A percentile compares a stretch with the other conserved stretches of the same genome.
Conservation (phyloP, 30 jellyfish, hydroid and myxozoan genomes). For the Hydractinia echinata region DNA sequence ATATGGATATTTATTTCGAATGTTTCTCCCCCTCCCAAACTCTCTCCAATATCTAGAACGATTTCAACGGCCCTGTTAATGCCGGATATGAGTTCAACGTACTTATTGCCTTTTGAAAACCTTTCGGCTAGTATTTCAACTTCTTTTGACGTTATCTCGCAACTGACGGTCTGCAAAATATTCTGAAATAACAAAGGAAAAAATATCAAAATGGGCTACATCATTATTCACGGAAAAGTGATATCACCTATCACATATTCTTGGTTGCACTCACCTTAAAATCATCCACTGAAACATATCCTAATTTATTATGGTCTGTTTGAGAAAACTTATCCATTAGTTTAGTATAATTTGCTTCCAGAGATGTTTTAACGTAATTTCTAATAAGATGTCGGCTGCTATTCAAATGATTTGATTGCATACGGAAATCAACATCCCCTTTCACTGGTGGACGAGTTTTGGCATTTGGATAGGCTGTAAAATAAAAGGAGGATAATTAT, state of each 20-base stretch:
- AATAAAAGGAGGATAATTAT: background rate
- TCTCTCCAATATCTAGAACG: no score
- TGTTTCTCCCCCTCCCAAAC: no score
- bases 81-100: background rate
- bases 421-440: conserved; percentile 74
- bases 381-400: conserved; percentile 58
- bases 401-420: conserved; percentile 66
- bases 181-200: conserved; percentile 26
- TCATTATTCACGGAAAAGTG: no score
- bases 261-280: conserved; percentile 31
- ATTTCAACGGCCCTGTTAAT: background rate
- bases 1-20: no score
- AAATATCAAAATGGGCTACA: background rate
- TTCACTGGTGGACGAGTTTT: conserved; percentile 65
- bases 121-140: conserved; percentile 43
- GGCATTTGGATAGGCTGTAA: conserved; percentile 70
- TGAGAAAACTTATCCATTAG: conserved; percentile 40
- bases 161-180: conserved; percentile 55
- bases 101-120: background rate
- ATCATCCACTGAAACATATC: conserved; percentile 45
- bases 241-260: no score
- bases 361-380: conserved; percentile 47
- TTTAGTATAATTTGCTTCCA: conserved; percentile 54
- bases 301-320: conserved; percentile 44
- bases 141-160: conserved; percentile 56